A percentile compares a stretch with the other conserved stretches of the same genome.
These are phyloP conservation scores for Eretmocerus hayati DNA, from an alignment of 2,888 invertebrate species.

Conservation along the genomic window DNA sequence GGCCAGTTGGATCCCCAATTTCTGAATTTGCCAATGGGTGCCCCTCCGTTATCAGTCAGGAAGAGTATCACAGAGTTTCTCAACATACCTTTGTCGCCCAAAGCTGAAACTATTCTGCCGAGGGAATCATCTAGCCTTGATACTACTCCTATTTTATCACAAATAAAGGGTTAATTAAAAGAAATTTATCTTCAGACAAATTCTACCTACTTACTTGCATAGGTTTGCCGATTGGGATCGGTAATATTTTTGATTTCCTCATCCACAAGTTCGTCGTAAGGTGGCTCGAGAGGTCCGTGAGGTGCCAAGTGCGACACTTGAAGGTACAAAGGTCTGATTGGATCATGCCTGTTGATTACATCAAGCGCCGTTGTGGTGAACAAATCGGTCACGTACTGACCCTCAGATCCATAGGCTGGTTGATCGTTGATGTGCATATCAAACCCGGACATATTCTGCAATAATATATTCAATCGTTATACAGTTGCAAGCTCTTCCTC, in stretches of 20 bases:
- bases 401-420: conserved; percentile 46
- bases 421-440: conserved; percentile 48
- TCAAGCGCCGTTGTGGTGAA: conserved; percentile 61
- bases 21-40: conserved; percentile 49
- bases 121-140: conserved; percentile 58
- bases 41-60: conserved; percentile 59
- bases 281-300: conserved; percentile 65
- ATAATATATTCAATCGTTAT: conserved; percentile 9
- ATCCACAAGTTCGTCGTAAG: conserved; percentile 58
- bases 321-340: conserved; percentile 65
- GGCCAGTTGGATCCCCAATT: conserved; percentile 60
- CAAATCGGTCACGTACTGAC: conserved; percentile 65
- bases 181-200: neutral
- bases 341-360: conserved; percentile 57
- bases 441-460: conserved; percentile 46
- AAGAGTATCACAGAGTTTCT: conserved; percentile 59
- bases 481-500: too few relatives aligned
- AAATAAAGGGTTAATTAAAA: conserved; percentile 4
- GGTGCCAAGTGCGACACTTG: conserved; percentile 76
- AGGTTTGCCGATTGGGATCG: conserved; percentile 63
- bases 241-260: conserved; percentile 61
- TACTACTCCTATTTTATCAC: conserved; percentile 55
- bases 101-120: conserved; percentile 52
- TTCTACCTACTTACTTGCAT: conserved; percentile 56
- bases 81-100: conserved; percentile 51